A percentile compares a stretch with the other conserved stretches of the same genome.
phyloP scores from a whole-genome alignment of 2,797 vertebrate genomes.

The Orestias chungarensis region DNA sequence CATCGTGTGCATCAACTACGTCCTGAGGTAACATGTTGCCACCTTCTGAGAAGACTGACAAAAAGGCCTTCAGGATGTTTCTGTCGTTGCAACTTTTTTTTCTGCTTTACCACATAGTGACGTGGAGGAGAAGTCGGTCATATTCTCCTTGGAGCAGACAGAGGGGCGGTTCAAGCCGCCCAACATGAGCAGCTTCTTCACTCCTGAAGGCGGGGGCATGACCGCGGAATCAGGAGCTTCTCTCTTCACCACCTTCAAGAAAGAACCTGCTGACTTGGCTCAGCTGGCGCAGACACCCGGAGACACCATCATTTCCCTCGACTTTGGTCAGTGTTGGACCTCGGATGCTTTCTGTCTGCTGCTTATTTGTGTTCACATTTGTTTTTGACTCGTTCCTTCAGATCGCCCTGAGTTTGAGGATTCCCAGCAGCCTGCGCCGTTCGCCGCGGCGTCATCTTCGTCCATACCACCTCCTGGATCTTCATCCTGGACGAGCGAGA shows the following conservation, averaged over 20 bases:
- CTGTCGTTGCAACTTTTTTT: background rate
- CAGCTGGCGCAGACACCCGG: conserved; percentile 93
- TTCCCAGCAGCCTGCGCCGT: conserved; percentile 67
- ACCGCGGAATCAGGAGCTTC: conserved; percentile 78
- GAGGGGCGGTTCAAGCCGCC: conserved; percentile 90
- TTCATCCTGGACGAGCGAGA: conserved; percentile 81
- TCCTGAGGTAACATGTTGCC: conserved; percentile 87
- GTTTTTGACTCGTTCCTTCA: conserved; percentile 1
- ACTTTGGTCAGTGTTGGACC: conserved; percentile 84
- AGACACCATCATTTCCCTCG: conserved; percentile 89
- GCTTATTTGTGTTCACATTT: background rate
- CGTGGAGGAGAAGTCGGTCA: conserved; percentile 89
- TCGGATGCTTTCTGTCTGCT: background rate
- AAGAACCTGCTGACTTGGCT: conserved; percentile 94
- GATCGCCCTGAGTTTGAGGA: conserved; percentile 84
- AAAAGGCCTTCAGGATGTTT: background rate
- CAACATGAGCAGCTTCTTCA: conserved; percentile 84
- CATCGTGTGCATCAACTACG: conserved; percentile 95
- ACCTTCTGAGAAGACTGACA: background rate
- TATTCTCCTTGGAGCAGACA: conserved; percentile 96
- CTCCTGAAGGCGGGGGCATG: conserved; percentile 35
- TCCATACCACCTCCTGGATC: conserved; percentile 74
- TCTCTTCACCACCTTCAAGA: conserved; percentile 91
- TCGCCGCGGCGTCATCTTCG: conserved; percentile 64
- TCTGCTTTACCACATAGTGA: conserved; percentile 77